Conservation (phyloP, 2,113 vertebrate genomes). For the Lota lota region DNA sequence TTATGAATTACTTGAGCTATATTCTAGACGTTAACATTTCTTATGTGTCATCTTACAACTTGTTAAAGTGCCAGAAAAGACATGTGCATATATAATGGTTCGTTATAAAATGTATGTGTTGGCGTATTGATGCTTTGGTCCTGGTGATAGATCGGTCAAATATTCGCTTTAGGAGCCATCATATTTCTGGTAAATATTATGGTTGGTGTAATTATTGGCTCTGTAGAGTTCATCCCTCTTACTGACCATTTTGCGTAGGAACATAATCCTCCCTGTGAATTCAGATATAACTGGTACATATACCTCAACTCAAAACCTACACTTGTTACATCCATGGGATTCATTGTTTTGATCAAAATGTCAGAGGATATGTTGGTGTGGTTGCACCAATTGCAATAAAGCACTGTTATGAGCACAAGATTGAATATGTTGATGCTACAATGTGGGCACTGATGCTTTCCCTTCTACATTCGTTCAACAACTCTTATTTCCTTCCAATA, state of each 20-base stretch:
- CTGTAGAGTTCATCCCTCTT: slow-evolving; percentile 35
- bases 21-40: slow-evolving; percentile 41
- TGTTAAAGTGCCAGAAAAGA: slow-evolving; percentile 68
- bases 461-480: slow-evolving; percentile 36
- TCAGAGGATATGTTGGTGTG: slow-evolving; percentile 27
- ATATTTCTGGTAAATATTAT: slow-evolving; percentile 25
- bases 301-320: no score
- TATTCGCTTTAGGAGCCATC: slow-evolving; percentile 37
- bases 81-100: slow-evolving; percentile 63
- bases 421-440: slow-evolving; percentile 59
- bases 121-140: slow-evolving; percentile 48
- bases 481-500: slow-evolving; percentile 49
- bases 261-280: slow-evolving; percentile 9
- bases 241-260: slow-evolving; percentile 53
- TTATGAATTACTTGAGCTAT: slow-evolving; percentile 48
- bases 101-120: slow-evolving; percentile 25
- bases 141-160: slow-evolving; percentile 26
- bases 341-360: neutral
- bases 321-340: no score
- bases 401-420: slow-evolving; percentile 60
- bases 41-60: slow-evolving; percentile 49
- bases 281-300: no score
- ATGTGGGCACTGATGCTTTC: slow-evolving; percentile 36
- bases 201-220: slow-evolving; percentile 33
- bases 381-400: slow-evolving; percentile 46